phyloP scores from a whole-genome alignment of 1,140 invertebrate species.

The Diachasma alloeum region DNA sequence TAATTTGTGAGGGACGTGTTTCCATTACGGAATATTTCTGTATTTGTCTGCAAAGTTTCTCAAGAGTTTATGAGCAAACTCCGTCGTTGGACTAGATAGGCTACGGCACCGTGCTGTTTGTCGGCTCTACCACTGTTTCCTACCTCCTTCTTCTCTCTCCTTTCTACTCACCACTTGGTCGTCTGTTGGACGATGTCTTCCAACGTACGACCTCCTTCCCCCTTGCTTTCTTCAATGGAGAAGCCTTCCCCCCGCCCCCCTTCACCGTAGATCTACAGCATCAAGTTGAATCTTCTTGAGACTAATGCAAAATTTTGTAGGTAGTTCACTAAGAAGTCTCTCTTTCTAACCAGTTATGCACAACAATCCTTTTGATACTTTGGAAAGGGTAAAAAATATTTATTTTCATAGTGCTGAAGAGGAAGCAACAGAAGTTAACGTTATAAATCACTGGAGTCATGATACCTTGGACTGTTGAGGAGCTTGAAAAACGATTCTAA shows the following conservation, averaged over 20 bases:
- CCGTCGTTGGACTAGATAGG: slow-evolving; percentile 31
- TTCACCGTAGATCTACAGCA: background rate
- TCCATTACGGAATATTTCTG: slow-evolving; percentile 58
- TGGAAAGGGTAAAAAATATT: background rate
- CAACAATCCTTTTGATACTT: background rate
- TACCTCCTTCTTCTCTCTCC: background rate
- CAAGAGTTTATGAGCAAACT: slow-evolving; percentile 57
- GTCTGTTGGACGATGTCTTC: slow-evolving; percentile 17
- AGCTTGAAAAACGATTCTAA: slow-evolving; percentile 18
- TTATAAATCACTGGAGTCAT: slow-evolving; percentile 22
- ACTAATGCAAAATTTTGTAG: background rate
- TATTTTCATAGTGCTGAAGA: background rate
- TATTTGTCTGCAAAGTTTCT: slow-evolving; percentile 58
- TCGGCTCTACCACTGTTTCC: slow-evolving; percentile 26
- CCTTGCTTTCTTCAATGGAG: background rate
- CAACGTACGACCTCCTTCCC: slow-evolving; percentile 25
- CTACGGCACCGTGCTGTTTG: slow-evolving; percentile 13
- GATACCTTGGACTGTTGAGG: background rate
- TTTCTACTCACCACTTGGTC: background rate
- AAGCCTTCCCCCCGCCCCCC: slow-evolving; percentile 6
- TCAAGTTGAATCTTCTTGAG: background rate
- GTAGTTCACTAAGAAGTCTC: background rate
- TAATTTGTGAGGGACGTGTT: slow-evolving; percentile 55
- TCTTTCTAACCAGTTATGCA: background rate
- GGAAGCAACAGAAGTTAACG: slow-evolving; percentile 10